Evolutionary conservation across 2,113 vertebrate genomes (phyloP), one percentile per base, ranked within the genome.

Genomic region (Ornithorhynchus anatinus): DNA sequence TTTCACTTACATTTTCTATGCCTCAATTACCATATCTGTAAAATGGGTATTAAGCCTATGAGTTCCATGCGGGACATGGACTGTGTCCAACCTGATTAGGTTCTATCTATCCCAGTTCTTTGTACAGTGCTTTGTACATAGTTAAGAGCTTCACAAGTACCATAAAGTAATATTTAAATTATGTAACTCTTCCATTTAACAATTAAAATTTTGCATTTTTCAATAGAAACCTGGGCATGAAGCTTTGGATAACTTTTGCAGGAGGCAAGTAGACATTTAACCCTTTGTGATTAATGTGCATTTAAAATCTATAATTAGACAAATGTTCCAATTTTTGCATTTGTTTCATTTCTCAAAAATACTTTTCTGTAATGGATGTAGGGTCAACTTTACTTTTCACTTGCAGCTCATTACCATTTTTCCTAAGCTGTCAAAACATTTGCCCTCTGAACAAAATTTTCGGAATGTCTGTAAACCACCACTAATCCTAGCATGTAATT

Each of bases 401-500:
- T 50, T 54, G 6, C 38, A 65, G 17, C 3, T 57, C 12, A 10
- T 57, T 68, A 43, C 3, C 20, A 31, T 38, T 53, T 62, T 19
- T 53, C 60, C 8, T 19, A 81, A 80, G 31, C 36, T 79, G 32
- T 74, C 36, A 66, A 48, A 69, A 43, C 50, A 43, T 44, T 72
- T 72, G 53, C 12, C 14, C 15, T 59, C 13, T 36, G n/a, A 54
- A 20, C 3, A 66, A 75, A 58, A 52, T 3, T 72, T 37, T 37
- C 10, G 64, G 54, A n/a, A 6, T 22, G 23, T 25, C 61, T 10
- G 15, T 61, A 72, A 10, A 8, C 17, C 15, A 38, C 38, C 6
- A 3, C 5, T 51, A 67, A 40, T 70, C 62, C 58, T 54, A 48
- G 11, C 2, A 4, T 36, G 25, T 51, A 78, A 59, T 56, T 56